Conservation (phyloP, 2,888 invertebrate genomes). For the Alentia gelatinosa region DNA sequence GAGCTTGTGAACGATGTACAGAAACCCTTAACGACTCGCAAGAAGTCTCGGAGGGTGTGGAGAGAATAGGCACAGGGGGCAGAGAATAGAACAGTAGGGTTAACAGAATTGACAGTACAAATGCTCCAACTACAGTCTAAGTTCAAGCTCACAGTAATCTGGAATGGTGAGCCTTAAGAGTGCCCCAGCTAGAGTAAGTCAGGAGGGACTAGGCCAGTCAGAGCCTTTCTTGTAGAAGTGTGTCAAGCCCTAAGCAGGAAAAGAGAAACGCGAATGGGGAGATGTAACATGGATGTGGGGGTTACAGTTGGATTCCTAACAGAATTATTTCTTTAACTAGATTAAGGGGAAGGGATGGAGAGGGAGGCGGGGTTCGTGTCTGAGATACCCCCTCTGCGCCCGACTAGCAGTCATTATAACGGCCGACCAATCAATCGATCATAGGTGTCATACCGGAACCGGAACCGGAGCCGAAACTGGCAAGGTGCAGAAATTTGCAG, state of each 20-base stretch:
- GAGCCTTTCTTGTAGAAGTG: neutral
- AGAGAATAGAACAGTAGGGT: neutral
- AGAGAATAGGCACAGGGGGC: too few species aligned
- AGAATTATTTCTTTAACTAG: neutral
- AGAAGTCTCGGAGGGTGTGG: too few species aligned
- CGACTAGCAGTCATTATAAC: conserved; percentile 7
- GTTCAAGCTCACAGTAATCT: neutral
- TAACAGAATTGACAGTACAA: neutral
- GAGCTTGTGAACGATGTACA: neutral
- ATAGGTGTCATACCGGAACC: neutral
- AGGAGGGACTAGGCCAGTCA: neutral
- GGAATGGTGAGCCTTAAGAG: neutral
- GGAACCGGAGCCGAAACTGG: too few species aligned
- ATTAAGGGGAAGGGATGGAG: neutral
- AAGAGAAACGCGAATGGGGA: neutral
- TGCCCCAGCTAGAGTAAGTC: neutral
- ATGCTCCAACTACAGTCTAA: neutral
- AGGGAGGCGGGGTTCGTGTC: neutral
- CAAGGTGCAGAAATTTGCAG: too few species aligned
- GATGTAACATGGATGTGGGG: neutral
- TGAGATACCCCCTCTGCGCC: conserved; percentile 34
- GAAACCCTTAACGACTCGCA: too few species aligned
- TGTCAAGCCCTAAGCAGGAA: conserved; percentile 10
- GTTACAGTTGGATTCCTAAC: neutral
- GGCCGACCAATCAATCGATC: conserved; percentile 46